These are phyloP conservation scores for Galaxias olidus DNA, from an alignment of 2,797 vertebrate species.

Conservation along the genomic window DNA sequence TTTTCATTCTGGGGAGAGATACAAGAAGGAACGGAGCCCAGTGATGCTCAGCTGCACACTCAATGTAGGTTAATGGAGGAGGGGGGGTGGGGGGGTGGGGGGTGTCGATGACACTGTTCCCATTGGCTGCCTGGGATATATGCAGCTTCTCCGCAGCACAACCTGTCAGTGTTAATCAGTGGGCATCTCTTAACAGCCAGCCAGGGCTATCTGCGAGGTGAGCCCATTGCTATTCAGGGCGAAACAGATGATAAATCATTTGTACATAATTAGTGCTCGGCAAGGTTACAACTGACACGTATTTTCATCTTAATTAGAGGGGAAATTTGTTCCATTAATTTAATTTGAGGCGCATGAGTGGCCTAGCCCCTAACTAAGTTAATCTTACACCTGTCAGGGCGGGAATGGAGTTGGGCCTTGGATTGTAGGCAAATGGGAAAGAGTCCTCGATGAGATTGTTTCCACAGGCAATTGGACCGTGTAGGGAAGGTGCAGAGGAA, in stretches of 20 bases:
- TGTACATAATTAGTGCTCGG: constrained; percentile 99
- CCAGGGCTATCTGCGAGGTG: constrained; percentile 89
- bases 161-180: constrained; percentile 97
- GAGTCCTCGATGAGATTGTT: constrained; percentile 69
- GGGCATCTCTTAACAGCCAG: constrained; percentile 92
- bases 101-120: constrained; percentile 51
- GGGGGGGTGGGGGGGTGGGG: constrained; percentile 66
- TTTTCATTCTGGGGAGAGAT: constrained; percentile 67
- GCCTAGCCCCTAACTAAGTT: constrained; percentile 94
- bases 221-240: constrained; percentile 93
- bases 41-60: constrained; percentile 87
- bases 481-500: no score
- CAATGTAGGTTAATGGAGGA: constrained; percentile 84
- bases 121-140: constrained; percentile 73
- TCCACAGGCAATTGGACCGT: constrained; percentile 38
- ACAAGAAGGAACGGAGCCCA: constrained; percentile 55
- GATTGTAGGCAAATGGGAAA: constrained; percentile 56
- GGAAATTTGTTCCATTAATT: constrained; percentile 99
- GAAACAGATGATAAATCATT: constrained; percentile 99
- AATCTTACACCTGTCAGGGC: constrained; percentile 98
- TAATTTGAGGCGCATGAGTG: constrained; percentile 97
- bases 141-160: constrained; percentile 78
- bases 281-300: constrained; percentile 99
- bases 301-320: constrained; percentile 99
- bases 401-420: constrained; percentile 73